Evolutionary conservation across 2,888 invertebrate genomes (phyloP).

Genomic region (Xestia ashworthii): DNA sequence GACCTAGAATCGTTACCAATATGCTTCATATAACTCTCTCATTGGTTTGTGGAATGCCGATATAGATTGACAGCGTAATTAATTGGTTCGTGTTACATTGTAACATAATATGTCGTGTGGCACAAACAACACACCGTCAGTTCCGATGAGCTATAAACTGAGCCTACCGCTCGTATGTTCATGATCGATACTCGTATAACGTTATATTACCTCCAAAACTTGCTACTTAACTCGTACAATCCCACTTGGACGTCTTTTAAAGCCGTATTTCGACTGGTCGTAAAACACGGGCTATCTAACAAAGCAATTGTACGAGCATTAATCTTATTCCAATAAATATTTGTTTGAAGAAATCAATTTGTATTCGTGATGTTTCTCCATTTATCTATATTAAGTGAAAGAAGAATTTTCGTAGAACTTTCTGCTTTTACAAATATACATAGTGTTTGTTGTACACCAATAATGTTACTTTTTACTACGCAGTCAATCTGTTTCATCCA

Average conservation of each 20-base stretch:
- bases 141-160: conserved; percentile 53
- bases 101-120: conserved; percentile 49
- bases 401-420: conserved; percentile 37
- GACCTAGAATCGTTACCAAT: not conserved
- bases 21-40: conserved; percentile 17
- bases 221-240: conserved; percentile 46
- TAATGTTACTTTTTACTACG: conserved; percentile 26
- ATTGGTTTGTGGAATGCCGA: conserved; percentile 36
- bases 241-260: conserved; percentile 53
- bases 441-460: conserved; percentile 21
- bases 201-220: conserved; percentile 50
- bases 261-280: conserved; percentile 43
- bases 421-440: conserved; percentile 35
- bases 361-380: conserved; percentile 58
- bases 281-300: conserved; percentile 58
- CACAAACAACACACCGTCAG: conserved; percentile 38
- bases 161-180: conserved; percentile 39
- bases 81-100: conserved; percentile 53
- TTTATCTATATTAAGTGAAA: conserved; percentile 58
- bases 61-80: conserved; percentile 52
- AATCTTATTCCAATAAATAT: conserved; percentile 65
- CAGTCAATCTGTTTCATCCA: conserved; percentile 23
- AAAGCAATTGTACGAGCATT: conserved; percentile 58
- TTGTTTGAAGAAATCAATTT: conserved; percentile 64
- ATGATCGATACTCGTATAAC: conserved; percentile 55